Evolutionary conservation across 2,113 vertebrate species (phyloP), one percentile per base, ranked within the genome.

Genomic region (Alaudala cheleensis): DNA sequence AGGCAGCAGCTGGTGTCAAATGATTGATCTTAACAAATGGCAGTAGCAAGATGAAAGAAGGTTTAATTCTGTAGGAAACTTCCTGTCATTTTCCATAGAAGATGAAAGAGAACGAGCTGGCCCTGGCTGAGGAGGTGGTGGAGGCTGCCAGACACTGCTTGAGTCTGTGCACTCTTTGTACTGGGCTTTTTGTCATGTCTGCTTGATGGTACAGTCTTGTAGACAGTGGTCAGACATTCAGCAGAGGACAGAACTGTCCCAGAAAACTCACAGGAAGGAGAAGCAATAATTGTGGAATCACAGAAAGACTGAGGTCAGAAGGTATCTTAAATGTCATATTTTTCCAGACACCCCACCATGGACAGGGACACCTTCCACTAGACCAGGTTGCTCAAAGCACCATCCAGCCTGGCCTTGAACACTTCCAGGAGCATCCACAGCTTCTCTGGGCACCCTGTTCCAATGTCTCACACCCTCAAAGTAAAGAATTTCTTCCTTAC

Each of bases 1-100:
- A 94, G 60, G 69, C 88, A 92, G 80, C 80, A 84, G 80, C 86
- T 57, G 25, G 80, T 96, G 92, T 83, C 90, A 81, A 81, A 81
- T 94, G 74, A 91, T 89, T 92, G 83, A 95, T 97, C 67, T 58
- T 82, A 96, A 70, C 2, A 3, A 79, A 61, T 83, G 42, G 69
- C 82, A 86, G 79, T 60, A 78, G 60, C 45, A 86, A 88, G 72
- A 90, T 81, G 64, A 93, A 90, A 96, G 69, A 65, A 79, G 80
- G 45, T 40, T 86, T n/a, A 81, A 57, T 96, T 93, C 82, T 90
- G 2, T 65, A 49, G 82, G 53, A 82, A 96, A 17, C 58, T 14
- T 91, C 33, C 9, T 85, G 57, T 84, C 40, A 67, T 93, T 96
- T 83, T 19, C 25, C n/a, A 74, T 67, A 44, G 71, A 94, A 88